phyloP scores from a whole-genome alignment of 2,888 invertebrate genomes.

The Cataglyphis rosenhaueri region DNA sequence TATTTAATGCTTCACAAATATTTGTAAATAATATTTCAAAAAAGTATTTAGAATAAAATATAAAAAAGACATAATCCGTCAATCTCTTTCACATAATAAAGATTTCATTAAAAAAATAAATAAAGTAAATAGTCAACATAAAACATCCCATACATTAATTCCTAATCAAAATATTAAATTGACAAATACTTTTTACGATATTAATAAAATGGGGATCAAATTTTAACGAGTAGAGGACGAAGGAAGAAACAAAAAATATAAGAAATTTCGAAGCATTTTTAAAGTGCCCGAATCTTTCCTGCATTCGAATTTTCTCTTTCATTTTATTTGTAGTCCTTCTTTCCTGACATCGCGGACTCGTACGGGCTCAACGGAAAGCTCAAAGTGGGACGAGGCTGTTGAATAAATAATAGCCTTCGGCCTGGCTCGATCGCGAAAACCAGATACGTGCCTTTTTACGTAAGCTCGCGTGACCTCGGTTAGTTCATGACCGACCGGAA shows the following conservation, averaged over 20 bases:
- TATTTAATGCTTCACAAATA: not conserved
- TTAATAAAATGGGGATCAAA: not conserved
- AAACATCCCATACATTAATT: not conserved
- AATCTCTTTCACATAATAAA: not conserved
- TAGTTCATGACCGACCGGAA: constrained; percentile 50
- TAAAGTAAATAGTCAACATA: not conserved
- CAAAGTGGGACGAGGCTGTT: constrained; percentile 49
- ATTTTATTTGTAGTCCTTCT: constrained; percentile 5
- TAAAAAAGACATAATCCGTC: not conserved
- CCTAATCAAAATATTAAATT: not conserved
- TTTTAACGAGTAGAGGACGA: not conserved
- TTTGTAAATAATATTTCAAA: not conserved
- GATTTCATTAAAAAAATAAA: not conserved
- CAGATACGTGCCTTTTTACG: constrained; percentile 57
- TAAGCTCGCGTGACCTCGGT: constrained; percentile 65
- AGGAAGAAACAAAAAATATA: not conserved
- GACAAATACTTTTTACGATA: not conserved
- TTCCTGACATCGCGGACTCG: constrained; percentile 28
- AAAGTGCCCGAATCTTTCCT: not conserved
- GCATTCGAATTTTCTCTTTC: not conserved
- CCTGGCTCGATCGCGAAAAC: constrained; percentile 45
- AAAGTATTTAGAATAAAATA: not conserved
- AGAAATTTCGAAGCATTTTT: not conserved
- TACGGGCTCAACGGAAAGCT: constrained; percentile 39
- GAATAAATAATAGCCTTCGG: constrained; percentile 61